A percentile compares a stretch with the other conserved stretches of the same genome.
phyloP scores from a whole-genome alignment of 1,140 invertebrate genomes.

The Drosophila mojavensis region DNA sequence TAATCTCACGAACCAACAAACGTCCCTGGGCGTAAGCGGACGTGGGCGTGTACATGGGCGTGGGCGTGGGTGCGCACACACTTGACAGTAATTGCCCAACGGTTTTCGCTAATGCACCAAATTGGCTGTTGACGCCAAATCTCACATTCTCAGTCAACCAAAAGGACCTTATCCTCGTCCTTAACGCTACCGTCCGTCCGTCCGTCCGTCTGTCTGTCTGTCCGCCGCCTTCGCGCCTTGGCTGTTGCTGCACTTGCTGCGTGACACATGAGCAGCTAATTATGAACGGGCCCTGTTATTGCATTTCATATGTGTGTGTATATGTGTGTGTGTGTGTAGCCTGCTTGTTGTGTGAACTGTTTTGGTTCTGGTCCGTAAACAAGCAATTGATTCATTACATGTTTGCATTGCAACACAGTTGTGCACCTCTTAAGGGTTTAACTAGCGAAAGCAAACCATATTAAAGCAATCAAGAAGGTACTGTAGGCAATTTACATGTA shows the following conservation, averaged over 20 bases:
- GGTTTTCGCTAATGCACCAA: constrained; percentile 79
- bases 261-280: constrained; percentile 75
- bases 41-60: too few relatives aligned
- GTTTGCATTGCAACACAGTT: constrained; percentile 46
- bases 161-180: constrained; percentile 19
- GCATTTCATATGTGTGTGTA: constrained; percentile 27
- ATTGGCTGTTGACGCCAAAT: constrained; percentile 80
- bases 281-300: constrained; percentile 54
- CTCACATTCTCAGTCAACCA: constrained; percentile 56
- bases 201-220: neutral
- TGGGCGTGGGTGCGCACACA: constrained; percentile 27
- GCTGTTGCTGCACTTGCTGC: constrained; percentile 37
- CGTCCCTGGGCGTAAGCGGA: constrained; percentile 25
- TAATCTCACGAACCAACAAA: constrained; percentile 49
- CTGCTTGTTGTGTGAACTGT: constrained; percentile 28
- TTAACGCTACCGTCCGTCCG: neutral
- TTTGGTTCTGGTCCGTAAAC: constrained; percentile 24
- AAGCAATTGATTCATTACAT: constrained; percentile 65
- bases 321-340: constrained; percentile 15
- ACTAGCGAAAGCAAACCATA: neutral
- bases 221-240: neutral
- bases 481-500: too few relatives aligned
- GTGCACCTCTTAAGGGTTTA: neutral
- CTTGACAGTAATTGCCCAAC: constrained; percentile 78
- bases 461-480: neutral